Percentiles rank a stretch among this genome's conserved stretches.
Conservation (phyloP, 2,888 invertebrate genomes). For the Drosophila mimetica region DNA sequence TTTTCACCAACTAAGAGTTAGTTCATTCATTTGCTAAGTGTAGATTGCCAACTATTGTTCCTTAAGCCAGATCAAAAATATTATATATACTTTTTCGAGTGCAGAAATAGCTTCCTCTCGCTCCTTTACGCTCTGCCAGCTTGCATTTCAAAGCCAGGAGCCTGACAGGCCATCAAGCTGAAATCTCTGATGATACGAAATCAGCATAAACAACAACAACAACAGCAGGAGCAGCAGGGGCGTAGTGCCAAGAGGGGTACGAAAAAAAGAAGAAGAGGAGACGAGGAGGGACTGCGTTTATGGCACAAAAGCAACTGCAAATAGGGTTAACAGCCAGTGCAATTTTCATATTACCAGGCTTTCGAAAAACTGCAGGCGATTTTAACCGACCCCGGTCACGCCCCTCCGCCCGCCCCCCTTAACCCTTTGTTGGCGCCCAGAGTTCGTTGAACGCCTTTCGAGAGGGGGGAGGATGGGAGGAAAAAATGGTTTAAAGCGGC, state of each 20-base stretch:
- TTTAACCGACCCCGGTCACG: conserved; percentile 11
- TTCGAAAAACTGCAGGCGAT: conserved; percentile 48
- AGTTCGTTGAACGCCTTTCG: conserved; percentile 74
- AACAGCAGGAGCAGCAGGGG: conserved; percentile 30
- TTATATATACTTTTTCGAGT: conserved; percentile 11
- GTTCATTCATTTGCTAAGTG: neutral
- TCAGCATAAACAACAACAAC: conserved; percentile 72
- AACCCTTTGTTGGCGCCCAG: neutral
- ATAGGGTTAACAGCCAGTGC: conserved; percentile 78
- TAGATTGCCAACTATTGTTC: neutral
- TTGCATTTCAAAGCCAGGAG: conserved; percentile 34
- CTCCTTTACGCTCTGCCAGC: conserved; percentile 19
- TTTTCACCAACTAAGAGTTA: too few relatives aligned
- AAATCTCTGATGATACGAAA: conserved; percentile 80
- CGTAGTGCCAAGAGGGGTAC: neutral
- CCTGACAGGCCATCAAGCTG: conserved; percentile 60
- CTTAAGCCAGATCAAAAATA: neutral
- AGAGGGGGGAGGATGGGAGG: conserved; percentile 50
- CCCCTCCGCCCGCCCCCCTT: neutral
- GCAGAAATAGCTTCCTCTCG: conserved; percentile 18
- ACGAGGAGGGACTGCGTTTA: conserved; percentile 49
- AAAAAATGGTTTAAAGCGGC: conserved; percentile 29
- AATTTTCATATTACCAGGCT: conserved; percentile 71
- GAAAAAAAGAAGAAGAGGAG: conserved; percentile 1
- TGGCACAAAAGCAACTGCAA: conserved; percentile 77